Evolutionary conservation across 2,113 vertebrate species (phyloP).

Genomic region (Isurus oxyrinchus): DNA sequence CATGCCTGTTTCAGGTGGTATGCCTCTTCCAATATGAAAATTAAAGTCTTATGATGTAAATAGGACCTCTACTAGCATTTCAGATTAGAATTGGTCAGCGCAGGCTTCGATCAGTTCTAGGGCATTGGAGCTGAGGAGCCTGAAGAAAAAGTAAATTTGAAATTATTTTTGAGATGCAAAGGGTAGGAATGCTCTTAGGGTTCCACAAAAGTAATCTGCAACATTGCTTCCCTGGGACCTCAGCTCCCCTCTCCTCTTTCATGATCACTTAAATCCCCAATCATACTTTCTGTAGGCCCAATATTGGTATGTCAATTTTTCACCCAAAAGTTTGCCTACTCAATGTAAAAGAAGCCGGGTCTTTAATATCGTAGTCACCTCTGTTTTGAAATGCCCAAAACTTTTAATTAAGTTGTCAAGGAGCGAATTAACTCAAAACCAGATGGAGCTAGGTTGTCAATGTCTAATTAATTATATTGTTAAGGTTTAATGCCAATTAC

Average conservation of each 20-base stretch:
- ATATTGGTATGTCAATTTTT: not conserved
- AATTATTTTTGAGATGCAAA: not conserved
- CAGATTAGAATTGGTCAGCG: not conserved
- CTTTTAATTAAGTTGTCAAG: not conserved
- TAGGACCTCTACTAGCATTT: not conserved
- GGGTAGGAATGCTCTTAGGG: no score
- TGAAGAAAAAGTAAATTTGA: not conserved
- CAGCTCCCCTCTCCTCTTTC: not conserved
- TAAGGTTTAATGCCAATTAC: no score
- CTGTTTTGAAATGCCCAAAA: not conserved
- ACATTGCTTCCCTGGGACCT: not conserved
- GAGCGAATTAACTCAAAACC: not conserved
- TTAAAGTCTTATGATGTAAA: not conserved
- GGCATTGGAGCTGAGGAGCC: not conserved
- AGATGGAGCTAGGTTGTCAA: not conserved
- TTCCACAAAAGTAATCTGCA: not conserved
- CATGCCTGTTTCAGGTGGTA: not conserved
- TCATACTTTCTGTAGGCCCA: not conserved
- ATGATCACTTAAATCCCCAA: not conserved
- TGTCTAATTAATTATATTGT: no score
- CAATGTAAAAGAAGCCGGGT: not conserved
- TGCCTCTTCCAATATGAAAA: not conserved
- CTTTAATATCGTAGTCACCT: not conserved
- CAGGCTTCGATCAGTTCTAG: not conserved
- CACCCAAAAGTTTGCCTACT: not conserved